Evolutionary conservation across 2,113 vertebrate genomes (phyloP).

Genomic region (Myrmecophaga tridactyla): DNA sequence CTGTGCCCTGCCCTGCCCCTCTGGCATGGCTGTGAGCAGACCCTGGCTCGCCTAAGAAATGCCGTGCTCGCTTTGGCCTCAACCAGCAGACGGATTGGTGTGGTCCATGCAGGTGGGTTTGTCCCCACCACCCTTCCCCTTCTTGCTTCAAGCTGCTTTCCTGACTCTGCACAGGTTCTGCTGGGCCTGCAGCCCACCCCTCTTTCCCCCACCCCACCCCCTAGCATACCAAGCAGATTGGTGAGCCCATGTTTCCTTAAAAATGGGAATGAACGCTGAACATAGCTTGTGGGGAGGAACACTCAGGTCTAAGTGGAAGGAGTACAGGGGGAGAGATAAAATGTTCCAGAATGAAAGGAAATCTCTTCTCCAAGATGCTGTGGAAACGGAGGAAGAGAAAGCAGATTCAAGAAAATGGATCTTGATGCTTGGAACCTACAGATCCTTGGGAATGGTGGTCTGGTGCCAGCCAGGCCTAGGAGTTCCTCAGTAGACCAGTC

Average conservation of each 20-base stretch:
- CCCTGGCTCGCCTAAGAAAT: constrained; percentile 99
- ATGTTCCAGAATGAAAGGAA: neutral
- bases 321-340: neutral
- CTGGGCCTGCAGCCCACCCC: constrained; percentile 48
- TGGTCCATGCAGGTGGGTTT: constrained; percentile 99
- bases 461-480: neutral
- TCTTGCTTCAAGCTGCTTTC: constrained; percentile 76
- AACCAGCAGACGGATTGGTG: constrained; percentile 99
- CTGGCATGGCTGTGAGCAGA: constrained; percentile 93
- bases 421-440: neutral
- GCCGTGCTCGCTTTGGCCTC: constrained; percentile 99
- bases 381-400: neutral
- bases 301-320: neutral
- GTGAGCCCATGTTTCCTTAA: neutral
- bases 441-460: neutral
- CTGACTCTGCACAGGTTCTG: constrained; percentile 59
- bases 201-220: neutral
- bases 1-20: constrained; percentile 85
- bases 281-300: neutral
- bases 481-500: neutral
- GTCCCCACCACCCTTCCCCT: constrained; percentile 63
- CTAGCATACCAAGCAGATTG: neutral
- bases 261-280: neutral
- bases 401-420: neutral
- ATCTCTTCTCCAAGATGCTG: neutral